phyloP scores from a whole-genome alignment of 2,888 invertebrate species.

The Drosophila percnosoma region DNA sequence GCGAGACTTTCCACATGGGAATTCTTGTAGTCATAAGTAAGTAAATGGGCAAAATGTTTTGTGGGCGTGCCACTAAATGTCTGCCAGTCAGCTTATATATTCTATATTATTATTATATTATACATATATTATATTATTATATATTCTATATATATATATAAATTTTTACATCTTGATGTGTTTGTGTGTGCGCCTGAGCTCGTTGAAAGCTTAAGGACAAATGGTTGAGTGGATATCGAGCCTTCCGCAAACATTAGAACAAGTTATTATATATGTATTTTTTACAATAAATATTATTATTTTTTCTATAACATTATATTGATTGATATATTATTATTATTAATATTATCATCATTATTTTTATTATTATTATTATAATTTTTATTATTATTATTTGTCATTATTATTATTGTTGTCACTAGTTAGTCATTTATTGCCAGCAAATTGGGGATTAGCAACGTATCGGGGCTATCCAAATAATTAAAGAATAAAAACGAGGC shows the following conservation, averaged over 20 bases:
- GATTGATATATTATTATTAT: neutral
- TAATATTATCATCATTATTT: neutral
- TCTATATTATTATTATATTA: too few relatives aligned
- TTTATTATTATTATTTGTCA: slow-evolving; percentile 1
- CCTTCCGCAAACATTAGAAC: slow-evolving; percentile 4
- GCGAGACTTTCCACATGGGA: slow-evolving; percentile 36
- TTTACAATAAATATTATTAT: neutral
- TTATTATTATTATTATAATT: neutral
- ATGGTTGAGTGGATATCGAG: neutral
- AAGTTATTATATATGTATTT: neutral
- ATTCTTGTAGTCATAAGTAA: slow-evolving; percentile 36
- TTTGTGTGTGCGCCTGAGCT: neutral
- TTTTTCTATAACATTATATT: neutral
- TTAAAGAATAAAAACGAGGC: slow-evolving; percentile 23
- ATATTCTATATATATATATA: neutral
- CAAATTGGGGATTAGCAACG: neutral
- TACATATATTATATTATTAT: neutral
- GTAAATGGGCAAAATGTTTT: slow-evolving; percentile 16
- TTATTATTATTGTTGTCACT: neutral
- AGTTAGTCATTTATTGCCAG: slow-evolving; percentile 8
- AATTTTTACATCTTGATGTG: neutral
- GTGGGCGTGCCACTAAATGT: slow-evolving; percentile 19
- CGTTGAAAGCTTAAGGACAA: slow-evolving; percentile 1
- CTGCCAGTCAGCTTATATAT: neutral
- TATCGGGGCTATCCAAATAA: slow-evolving; percentile 42